Conservation (phyloP, 2,113 vertebrate species). For the Steatornis caripensis region DNA sequence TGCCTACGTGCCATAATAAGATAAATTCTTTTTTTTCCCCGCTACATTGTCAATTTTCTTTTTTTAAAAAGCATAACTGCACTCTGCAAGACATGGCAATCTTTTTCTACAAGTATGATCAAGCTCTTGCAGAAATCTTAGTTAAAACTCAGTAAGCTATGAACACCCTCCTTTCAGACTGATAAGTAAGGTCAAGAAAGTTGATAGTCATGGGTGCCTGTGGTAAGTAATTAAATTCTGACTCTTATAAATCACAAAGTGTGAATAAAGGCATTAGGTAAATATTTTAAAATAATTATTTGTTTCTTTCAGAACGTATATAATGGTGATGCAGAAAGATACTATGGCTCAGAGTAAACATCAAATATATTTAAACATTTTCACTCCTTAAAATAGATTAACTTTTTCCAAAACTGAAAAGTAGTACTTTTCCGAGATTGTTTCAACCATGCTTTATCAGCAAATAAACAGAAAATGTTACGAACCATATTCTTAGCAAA, state of each 20-base stretch:
- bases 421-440: fast-evolving
- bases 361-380: not conserved
- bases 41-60: not conserved
- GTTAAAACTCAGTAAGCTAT: not conserved
- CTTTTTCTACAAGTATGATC: not conserved
- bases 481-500: not conserved
- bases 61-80: not conserved
- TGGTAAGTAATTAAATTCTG: not conserved
- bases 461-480: not conserved
- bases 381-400: not conserved
- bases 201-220: not conserved
- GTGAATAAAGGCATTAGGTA: not conserved
- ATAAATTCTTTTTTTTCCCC: not conserved
- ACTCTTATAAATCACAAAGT: not conserved
- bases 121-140: not conserved
- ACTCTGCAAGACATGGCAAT: not conserved
- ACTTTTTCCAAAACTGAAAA: not conserved
- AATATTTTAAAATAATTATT: not conserved
- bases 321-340: not conserved
- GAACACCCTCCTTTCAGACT: not conserved
- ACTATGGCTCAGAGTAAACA: not conserved
- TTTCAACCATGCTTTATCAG: not conserved
- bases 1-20: not conserved
- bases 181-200: not conserved
- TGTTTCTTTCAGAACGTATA: not conserved